Percentiles rank a stretch among this genome's conserved stretches.
Evolutionary conservation across 2,797 vertebrate genomes (phyloP).

Genomic region (Oryzias sinensis): DNA sequence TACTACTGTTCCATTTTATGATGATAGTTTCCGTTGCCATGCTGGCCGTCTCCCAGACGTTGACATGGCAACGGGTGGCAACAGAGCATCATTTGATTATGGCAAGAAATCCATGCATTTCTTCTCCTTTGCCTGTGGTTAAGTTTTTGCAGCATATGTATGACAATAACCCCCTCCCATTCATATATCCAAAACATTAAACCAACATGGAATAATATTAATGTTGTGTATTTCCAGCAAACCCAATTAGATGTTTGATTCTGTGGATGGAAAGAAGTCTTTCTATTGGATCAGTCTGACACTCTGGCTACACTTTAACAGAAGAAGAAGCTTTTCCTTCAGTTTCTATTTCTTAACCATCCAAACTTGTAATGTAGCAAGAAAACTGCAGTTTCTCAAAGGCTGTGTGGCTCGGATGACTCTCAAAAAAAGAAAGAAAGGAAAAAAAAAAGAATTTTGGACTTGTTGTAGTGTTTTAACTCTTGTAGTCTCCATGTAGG

Average conservation of each 20-base stretch:
- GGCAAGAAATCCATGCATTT: conserved; percentile 76
- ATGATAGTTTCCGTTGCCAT: conserved; percentile 99
- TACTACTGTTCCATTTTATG: conserved; percentile 99
- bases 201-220: conserved; percentile 68
- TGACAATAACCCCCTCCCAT: conserved; percentile 55
- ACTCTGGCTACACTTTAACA: conserved; percentile 69
- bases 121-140: conserved; percentile 77
- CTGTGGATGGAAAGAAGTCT: conserved; percentile 95
- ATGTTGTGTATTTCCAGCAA: conserved; percentile 67
- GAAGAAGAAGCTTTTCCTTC: conserved; percentile 11
- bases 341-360: conserved; percentile 52
- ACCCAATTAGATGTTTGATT: conserved; percentile 87
- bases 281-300: conserved; percentile 63
- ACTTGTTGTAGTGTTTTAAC: conserved; percentile 57
- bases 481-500: conserved; percentile 62
- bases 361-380: conserved; percentile 69
- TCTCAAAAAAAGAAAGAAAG: conserved; percentile 44
- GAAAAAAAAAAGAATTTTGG: too few species aligned
- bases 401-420: conserved; percentile 65
- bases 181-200: conserved; percentile 66
- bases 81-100: conserved; percentile 79
- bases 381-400: conserved; percentile 69
- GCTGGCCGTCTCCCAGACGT: conserved; percentile 78
- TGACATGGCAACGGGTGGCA: conserved; percentile 95
- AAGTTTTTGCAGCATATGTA: conserved; percentile 90